These are phyloP conservation scores for Phyllostomus hastatus DNA, from an alignment of 2,113 vertebrate species.

Conservation along the genomic window DNA sequence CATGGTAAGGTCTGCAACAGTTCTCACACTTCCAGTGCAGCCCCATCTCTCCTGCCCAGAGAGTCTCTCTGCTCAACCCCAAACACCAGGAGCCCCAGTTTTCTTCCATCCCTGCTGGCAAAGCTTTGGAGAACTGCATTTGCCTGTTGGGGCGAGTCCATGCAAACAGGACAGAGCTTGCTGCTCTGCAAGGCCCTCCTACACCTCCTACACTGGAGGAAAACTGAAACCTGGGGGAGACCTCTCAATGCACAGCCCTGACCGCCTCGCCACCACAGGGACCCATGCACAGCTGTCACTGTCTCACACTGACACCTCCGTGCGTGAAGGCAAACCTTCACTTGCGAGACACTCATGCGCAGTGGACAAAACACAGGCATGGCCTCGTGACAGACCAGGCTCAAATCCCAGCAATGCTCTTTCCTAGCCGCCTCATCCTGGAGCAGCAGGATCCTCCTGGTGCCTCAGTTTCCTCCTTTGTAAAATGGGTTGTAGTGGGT, in stretches of 20 bases:
- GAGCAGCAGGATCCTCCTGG: background rate
- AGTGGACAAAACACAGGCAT: background rate
- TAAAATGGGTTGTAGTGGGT: background rate
- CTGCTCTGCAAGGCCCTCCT: background rate
- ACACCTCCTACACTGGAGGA: background rate
- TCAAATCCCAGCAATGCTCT: background rate
- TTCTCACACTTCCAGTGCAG: background rate
- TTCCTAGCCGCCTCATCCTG: background rate
- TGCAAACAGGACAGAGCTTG: background rate
- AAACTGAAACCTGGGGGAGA: background rate
- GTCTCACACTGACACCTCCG: no score
- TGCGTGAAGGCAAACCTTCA: background rate
- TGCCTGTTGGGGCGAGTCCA: background rate
- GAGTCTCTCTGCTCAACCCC: background rate
- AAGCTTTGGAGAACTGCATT: background rate
- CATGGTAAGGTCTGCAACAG: background rate
- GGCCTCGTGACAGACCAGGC: background rate
- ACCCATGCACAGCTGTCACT: accelerated
- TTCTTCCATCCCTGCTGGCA: background rate
- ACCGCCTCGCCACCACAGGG: background rate
- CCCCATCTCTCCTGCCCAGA: background rate
- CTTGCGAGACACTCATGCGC: background rate
- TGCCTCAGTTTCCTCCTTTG: no score
- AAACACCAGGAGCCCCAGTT: background rate
- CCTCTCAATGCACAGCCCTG: background rate